Evolutionary conservation across 2,888 invertebrate species (phyloP), one percentile per base, ranked within the genome.

Genomic region (Drosophila planitibia): DNA sequence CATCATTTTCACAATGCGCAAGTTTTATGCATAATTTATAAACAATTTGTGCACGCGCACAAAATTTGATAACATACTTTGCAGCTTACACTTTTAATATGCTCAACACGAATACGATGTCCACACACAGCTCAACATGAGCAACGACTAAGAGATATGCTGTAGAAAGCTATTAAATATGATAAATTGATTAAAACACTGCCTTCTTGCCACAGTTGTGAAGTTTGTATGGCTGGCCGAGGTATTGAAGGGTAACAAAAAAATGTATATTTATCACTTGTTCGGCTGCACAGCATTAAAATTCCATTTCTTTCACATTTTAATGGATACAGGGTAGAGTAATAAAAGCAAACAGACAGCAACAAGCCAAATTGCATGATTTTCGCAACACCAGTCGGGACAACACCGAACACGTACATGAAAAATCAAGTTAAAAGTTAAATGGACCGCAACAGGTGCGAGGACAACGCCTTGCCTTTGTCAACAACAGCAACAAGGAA

Each of bases 391-490:
- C 4, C 47, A 47, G 47, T 16, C 16, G 25, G 16, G 25, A 14
- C 25, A 47, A 25, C 9, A 25, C 16, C 16, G 47, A 47, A 25
- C 41, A 49, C 19, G 53, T 58, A 37, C 61, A 54, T 60, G 16
- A 54, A 52, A 81, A 83, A 74, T 76, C 64, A 75, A 66, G 73
- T 80, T 83, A 74, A 86, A 89, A 83, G 83, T 89, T 73, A 33
- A 86, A 69, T 65, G 71, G 72, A 86, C 83, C 86, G 84, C 84
- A 84, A 84, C 84, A 84, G 86, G 84, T 89, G 83, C 53, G 52
- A 28, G 22, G 7, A 33, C 61, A 67, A 79, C 66, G 64, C 74
- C 66, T 51, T 30, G 30, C 52, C 52, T n/a, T 30, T 30, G 52
- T 30, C 52, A 55, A 44, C 52, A 55, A 39, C 30, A 58, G 16